Percentiles rank a stretch among this genome's conserved stretches.
phyloP scores from a whole-genome alignment of 2,113 vertebrate species.

The Ammodytes dubius region DNA sequence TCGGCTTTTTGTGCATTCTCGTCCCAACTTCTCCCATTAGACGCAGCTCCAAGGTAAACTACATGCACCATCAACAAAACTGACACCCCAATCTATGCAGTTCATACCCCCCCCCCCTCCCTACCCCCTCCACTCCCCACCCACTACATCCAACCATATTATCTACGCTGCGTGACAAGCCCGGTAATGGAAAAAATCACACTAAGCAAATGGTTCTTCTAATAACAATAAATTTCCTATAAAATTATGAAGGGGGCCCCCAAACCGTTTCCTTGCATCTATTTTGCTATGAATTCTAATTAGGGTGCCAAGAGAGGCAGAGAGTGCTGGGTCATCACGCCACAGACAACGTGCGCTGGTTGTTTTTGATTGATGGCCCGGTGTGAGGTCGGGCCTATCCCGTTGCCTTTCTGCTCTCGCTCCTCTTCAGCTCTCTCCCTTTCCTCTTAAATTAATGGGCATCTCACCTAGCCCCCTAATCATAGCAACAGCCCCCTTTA shows the following conservation, averaged over 20 bases:
- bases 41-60: conserved; percentile 95
- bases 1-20: conserved; percentile 86
- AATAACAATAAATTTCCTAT: conserved; percentile 99
- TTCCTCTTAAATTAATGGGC: conserved; percentile 93
- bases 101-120: conserved; percentile 87
- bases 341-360: conserved; percentile 86
- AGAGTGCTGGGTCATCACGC: conserved; percentile 98
- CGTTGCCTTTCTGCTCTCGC: conserved; percentile 78
- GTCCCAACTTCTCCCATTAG: conserved; percentile 95
- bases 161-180: conserved; percentile 98
- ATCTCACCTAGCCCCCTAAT: conserved; percentile 93
- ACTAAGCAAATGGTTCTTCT: conserved; percentile 99
- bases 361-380: conserved; percentile 92
- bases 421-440: conserved; percentile 49
- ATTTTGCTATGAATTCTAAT: conserved; percentile 99
- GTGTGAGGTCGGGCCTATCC: conserved; percentile 86
- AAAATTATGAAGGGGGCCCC: conserved; percentile 96
- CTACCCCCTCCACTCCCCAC: conserved; percentile 67
- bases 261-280: conserved; percentile 98
- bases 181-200: conserved; percentile 99
- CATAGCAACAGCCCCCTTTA: conserved; percentile 77
- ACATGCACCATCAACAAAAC: conserved; percentile 98
- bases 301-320: conserved; percentile 88
- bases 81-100: conserved; percentile 96
- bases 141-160: conserved; percentile 86